These are phyloP conservation scores for Myiagra hebetior DNA, from an alignment of 2,113 vertebrate species.

Conservation along the genomic window DNA sequence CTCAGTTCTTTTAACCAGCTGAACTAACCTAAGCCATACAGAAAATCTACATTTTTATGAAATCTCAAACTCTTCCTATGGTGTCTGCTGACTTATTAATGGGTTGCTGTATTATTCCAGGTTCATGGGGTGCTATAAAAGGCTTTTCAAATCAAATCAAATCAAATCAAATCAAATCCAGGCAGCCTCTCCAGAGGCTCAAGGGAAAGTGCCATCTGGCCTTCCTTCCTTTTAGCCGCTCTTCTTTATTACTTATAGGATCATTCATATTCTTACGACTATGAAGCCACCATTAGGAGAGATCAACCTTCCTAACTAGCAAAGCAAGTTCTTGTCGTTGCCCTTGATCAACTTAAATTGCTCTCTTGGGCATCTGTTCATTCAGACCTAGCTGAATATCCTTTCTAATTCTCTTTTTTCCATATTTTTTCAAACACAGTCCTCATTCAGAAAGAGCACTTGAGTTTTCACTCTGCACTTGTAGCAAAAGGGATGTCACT, in stretches of 20 bases:
- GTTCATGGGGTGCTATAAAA: background rate
- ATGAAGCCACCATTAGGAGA: background rate
- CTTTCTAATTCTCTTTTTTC: background rate
- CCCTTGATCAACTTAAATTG: background rate
- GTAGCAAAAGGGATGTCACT: background rate
- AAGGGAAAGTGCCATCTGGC: background rate
- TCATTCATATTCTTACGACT: conserved; percentile 5
- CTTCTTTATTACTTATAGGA: background rate
- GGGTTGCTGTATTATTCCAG: background rate
- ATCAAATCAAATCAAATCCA: background rate
- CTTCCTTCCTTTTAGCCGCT: background rate
- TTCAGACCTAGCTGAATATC: background rate
- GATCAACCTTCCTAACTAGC: background rate
- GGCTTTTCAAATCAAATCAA: background rate
- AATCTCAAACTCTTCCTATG: background rate
- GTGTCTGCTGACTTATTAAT: background rate
- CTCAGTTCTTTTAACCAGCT: background rate
- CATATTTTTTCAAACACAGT: background rate
- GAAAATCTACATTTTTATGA: background rate
- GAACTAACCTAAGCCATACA: background rate
- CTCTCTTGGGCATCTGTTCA: background rate
- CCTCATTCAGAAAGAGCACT: background rate
- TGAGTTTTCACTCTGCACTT: background rate
- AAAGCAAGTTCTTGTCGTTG: background rate
- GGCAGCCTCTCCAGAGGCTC: background rate